phyloP scores from a whole-genome alignment of 2,113 vertebrate species.

The Psittacula cyanocephala region DNA sequence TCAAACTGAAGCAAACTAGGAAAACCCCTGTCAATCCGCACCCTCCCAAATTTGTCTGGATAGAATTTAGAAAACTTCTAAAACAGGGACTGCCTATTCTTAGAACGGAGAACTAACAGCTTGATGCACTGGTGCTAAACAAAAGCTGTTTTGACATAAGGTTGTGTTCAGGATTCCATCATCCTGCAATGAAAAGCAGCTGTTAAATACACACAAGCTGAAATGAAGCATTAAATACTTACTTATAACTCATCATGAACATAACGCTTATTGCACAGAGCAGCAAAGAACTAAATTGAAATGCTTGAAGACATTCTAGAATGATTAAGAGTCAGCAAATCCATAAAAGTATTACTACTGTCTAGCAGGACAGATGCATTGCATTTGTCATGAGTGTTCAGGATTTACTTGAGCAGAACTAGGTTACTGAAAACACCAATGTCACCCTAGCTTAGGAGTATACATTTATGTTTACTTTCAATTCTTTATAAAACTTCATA shows the following conservation, averaged over 20 bases:
- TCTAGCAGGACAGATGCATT: not conserved
- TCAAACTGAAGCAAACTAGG: not conserved
- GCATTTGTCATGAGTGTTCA: not conserved
- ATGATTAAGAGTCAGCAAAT: not conserved
- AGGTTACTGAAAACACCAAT: not conserved
- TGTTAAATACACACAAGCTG: not conserved
- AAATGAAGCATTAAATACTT: not conserved
- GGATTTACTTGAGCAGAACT: not conserved
- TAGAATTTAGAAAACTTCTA: not conserved
- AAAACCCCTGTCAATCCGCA: not conserved
- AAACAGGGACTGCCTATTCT: not conserved
- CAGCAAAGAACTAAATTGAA: not conserved
- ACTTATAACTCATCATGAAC: not conserved
- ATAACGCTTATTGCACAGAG: not conserved
- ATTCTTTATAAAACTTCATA: not conserved
- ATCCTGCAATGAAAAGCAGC: not conserved
- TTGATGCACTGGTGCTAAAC: not conserved
- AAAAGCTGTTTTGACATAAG: not conserved
- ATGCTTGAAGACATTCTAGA: not conserved
- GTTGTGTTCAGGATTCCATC: not conserved
- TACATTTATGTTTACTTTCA: not conserved
- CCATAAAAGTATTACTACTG: not conserved
- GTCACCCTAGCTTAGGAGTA: not conserved
- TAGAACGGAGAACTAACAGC: not conserved
- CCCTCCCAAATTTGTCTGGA: not conserved